phyloP scores from a whole-genome alignment of 2,888 invertebrate genomes.

The Strigamia transsilvanica region DNA sequence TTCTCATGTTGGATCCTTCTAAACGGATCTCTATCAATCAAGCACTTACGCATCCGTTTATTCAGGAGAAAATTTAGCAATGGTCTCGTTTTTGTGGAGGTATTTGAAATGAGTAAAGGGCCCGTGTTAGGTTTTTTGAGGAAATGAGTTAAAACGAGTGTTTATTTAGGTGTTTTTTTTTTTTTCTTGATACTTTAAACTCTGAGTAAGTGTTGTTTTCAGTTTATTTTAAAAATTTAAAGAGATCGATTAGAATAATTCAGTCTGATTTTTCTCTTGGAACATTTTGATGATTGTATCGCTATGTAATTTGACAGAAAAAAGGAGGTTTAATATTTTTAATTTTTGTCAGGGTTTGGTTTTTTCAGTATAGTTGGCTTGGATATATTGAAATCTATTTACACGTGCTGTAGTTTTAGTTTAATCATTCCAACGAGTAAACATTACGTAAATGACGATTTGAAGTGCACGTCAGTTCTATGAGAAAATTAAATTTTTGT shows the following conservation, averaged over 20 bases:
- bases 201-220: background rate
- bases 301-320: background rate
- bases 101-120: conserved; percentile 8
- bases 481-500: background rate
- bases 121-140: background rate
- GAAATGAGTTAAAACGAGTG: background rate
- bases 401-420: background rate
- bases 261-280: background rate
- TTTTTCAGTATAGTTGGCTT: conserved; percentile 1
- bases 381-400: background rate
- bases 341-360: background rate
- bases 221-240: background rate
- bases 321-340: background rate
- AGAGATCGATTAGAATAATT: background rate
- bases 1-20: conserved; percentile 88
- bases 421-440: conserved; percentile 1
- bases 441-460: background rate
- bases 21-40: conserved; percentile 94
- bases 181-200: background rate
- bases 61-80: conserved; percentile 84
- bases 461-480: background rate
- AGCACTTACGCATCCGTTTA: conserved; percentile 92
- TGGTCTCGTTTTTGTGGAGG: background rate
- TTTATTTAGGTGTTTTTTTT: background rate
- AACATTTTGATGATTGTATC: background rate